Percentiles rank a stretch among this genome's conserved stretches.
Conservation (phyloP, 2,797 vertebrate species). For the Darevskia nairensis region DNA sequence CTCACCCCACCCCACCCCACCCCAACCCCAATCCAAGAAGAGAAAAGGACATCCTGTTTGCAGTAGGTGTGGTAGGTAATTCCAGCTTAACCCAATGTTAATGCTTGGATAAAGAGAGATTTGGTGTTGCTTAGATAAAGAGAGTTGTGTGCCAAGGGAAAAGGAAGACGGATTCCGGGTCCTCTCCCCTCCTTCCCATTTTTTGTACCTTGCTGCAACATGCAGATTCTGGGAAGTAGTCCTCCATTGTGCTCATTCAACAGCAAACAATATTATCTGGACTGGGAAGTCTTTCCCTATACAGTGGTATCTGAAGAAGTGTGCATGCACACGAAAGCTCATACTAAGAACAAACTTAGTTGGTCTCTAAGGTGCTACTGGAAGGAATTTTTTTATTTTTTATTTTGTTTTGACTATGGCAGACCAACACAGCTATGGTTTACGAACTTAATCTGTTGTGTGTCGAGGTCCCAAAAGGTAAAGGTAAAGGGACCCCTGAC, state of each 20-base stretch:
- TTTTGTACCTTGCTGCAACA: not conserved
- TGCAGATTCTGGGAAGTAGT: not conserved
- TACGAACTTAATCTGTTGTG: too few relatives aligned
- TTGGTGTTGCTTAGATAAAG: conserved; percentile 2
- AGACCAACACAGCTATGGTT: too few relatives aligned
- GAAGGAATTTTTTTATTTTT: too few relatives aligned
- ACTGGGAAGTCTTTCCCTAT: not conserved
- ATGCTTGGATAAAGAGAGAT: not conserved
- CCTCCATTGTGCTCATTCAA: not conserved
- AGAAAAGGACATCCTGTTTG: conserved; percentile 16
- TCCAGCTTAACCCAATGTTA: not conserved
- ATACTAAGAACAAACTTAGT: too few relatives aligned
- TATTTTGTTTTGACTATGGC: too few relatives aligned
- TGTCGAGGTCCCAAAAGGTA: too few relatives aligned
- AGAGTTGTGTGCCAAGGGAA: not conserved
- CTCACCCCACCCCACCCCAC: too few relatives aligned
- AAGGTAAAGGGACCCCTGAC: too few relatives aligned
- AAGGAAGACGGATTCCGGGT: not conserved
- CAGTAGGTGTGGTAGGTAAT: conserved; percentile 2
- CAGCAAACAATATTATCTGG: not conserved
- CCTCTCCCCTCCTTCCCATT: too few relatives aligned
- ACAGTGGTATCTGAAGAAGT: too few relatives aligned
- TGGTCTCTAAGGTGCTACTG: too few relatives aligned
- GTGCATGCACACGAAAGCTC: too few relatives aligned
- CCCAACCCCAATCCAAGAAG: not conserved